Evolutionary conservation across 2,113 vertebrate genomes (phyloP).

Genomic region (Pongo abelii): DNA sequence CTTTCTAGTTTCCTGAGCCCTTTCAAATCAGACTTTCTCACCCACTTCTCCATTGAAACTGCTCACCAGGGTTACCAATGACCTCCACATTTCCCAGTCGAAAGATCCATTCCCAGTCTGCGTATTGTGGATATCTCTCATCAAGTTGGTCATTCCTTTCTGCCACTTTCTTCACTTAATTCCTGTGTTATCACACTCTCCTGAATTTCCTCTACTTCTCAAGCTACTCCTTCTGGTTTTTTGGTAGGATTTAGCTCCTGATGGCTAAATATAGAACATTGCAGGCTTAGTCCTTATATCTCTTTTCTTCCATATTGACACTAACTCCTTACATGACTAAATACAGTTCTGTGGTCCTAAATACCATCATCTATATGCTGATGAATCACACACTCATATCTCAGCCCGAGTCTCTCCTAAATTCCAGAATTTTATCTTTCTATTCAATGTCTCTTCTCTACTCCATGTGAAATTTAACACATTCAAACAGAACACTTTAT

Average conservation of each 20-base stretch:
- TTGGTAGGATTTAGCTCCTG: background rate
- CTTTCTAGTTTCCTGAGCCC: background rate
- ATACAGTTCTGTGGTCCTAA: background rate
- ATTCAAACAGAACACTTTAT: background rate
- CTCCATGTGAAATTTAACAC: background rate
- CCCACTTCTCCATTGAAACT: background rate
- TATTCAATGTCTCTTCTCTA: background rate
- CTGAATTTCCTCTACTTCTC: background rate
- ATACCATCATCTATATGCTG: background rate
- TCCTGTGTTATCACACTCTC: background rate
- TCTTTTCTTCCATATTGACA: background rate
- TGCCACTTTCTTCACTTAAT: background rate
- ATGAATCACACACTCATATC: background rate
- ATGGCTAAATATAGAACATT: background rate
- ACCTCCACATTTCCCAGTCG: background rate
- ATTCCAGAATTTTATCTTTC: background rate
- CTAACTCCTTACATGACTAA: background rate
- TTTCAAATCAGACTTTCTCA: background rate
- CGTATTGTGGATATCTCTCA: background rate
- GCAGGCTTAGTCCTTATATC: background rate
- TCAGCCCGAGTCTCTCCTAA: background rate
- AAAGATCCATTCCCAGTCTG: background rate
- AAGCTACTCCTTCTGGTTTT: background rate
- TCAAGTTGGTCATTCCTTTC: background rate
- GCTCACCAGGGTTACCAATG: background rate